A percentile compares a stretch with the other conserved stretches of the same genome.
Conservation (phyloP, 2,888 invertebrate species). For the Limnephilus lunatus region DNA sequence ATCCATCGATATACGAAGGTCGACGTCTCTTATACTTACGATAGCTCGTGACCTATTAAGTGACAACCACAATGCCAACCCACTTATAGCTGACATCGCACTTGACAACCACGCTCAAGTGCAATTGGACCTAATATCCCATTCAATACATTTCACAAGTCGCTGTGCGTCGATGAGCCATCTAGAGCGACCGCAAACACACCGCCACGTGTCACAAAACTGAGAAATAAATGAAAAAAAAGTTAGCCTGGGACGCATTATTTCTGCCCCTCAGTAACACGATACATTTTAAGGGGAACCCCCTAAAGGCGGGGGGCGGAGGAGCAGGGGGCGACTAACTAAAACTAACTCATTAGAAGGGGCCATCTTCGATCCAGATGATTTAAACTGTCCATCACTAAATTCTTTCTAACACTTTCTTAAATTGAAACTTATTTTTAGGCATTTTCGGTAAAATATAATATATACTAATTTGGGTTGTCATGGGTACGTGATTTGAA, state of each 20-base stretch:
- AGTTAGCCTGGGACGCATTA: slow-evolving; percentile 18
- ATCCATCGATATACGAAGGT: background rate
- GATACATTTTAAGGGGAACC: slow-evolving; percentile 2
- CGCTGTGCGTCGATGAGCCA: background rate
- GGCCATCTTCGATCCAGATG: slow-evolving; percentile 38
- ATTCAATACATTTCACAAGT: background rate
- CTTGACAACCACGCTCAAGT: background rate
- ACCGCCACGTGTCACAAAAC: slow-evolving; percentile 31
- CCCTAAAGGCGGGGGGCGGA: background rate
- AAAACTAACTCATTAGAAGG: slow-evolving; percentile 34
- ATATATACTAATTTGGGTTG: background rate
- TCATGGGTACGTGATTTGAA: no score
- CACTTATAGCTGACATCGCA: background rate
- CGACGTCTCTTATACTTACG: background rate
- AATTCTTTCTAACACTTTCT: background rate
- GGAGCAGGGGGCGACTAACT: background rate
- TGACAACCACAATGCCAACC: background rate
- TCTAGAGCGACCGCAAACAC: background rate
- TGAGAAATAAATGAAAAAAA: slow-evolving; percentile 6
- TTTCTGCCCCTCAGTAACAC: slow-evolving; percentile 26
- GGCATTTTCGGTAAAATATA: background rate
- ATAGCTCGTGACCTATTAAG: background rate
- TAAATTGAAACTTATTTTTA: background rate
- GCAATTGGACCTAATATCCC: background rate
- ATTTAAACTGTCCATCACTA: slow-evolving; percentile 36